Base-by-base conservation (phyloP, 2,888 invertebrate genomes). In the Acanthococcus lagerstroemiae region DNA sequence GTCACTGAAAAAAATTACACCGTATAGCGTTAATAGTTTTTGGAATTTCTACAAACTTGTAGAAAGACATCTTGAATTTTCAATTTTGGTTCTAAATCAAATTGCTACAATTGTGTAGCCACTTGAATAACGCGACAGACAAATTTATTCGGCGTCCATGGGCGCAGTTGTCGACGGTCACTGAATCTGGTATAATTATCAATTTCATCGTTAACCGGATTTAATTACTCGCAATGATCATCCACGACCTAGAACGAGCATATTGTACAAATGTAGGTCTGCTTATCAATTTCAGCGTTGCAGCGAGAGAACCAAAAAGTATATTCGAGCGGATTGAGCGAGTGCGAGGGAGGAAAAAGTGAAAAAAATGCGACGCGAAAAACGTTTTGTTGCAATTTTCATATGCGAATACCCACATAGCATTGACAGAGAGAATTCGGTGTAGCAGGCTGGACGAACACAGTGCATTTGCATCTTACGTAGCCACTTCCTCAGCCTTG, bases 341-440 rank as follows among this genome's bases (percentile, higher is more conserved):
- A 52, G 9, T 52, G 52, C 5, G 15, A 22, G 5, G 24, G 24
- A 22, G 24, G 22, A 24, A 52, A 52, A 52, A 52, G 24, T 15
- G 37, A 37, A 37, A 37, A 37, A 15, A n/a, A 37, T 15, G 37
- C n/a, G n/a, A 37, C 12, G 24, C 21, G 15, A 52, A 52, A 52
- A 52, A 63, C 30, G 30, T 52, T 44, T 27, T 54, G 54, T 21
- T 54, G 26, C 50, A 1, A 37, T 63, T 54, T 63, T 63, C 63
- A 63, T 63, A 63, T 63, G 52, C 24, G 63, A 63, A 63, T 63
- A 63, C 63, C 63, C 63, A 63, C 63, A 63, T 63, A 63, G 54
- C 63, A 63, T 63, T 63, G 63, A 63, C 6, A 52, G 15, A 24
- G 9, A 52, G 30, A 25, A 15, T 55, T 17, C 4, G n/a, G 17